Evolutionary conservation across 2,797 vertebrate genomes (phyloP), one percentile per base, ranked within the genome.

Genomic region (Fistularia commersonii): DNA sequence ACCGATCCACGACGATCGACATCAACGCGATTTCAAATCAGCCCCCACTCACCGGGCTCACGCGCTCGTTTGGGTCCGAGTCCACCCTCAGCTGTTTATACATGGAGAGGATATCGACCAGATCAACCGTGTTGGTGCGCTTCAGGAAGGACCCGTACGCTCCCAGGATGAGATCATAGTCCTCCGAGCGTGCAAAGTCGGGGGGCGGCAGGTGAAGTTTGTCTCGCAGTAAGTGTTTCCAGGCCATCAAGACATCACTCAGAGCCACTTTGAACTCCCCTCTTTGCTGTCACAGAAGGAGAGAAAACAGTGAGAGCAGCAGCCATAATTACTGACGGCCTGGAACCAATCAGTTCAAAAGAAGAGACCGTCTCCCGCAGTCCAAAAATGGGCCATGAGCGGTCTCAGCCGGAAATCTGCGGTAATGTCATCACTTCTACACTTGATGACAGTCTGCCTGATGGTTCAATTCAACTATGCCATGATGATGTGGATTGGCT

Each of bases 211-310:
- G 85, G 70, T 90, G 87, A 79, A 98, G 82, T 77, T 94, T 98
- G 71, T 95, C 92, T 69, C 83, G 77, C 69, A 98, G 75, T 54
- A 98, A 88, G 63, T 91, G 87, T 67, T 93, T 95, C 97, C 96
- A 98, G 12, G 79, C 86, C 84, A 93, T 67, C 74, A 98, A 75
- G 14, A 96, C 86, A 72, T 97, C 92, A 74, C 94, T 97, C 70
- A 97, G 90, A 46, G 77, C 83, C 54, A 92, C 92, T 56, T 77
- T 72, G 79, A 95, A 98, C 78, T 96, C 95, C 81, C 91, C 88
- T 23, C 13, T 35, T 54, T 80, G 83, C 96, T 98, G 87, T 86
- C 80, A 45, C 81, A 61, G 62, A 45, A 68, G 59, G 67, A 84
- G 66, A 66, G 67, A 87, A 77, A 76, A 75, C 66, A 78, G 72